Base-by-base conservation (phyloP, 2,113 vertebrate genomes). In the Limanda limanda region DNA sequence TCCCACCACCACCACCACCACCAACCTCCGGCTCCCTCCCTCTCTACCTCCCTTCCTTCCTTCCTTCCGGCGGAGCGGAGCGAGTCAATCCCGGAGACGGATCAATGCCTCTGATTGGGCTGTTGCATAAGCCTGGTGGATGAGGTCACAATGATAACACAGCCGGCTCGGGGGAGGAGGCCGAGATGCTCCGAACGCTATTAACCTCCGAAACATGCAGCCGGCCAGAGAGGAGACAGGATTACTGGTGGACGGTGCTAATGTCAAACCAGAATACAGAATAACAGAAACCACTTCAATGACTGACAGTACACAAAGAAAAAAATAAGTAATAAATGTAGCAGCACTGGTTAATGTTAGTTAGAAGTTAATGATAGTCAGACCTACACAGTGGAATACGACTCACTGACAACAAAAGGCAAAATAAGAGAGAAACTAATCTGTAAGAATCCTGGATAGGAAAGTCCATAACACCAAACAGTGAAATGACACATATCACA, bases 71-170 rank as follows among this genome's bases (percentile, higher is more conserved):
- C 72, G 21, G 18, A 78, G 75, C 55, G 5, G 59, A 73, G 77
- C 54, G 15, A 24, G 91, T 93, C 86, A 72, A 91, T 93, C 78
- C 60, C 66, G 67, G 57, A 60, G 65, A 81, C 20, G 13, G 83
- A 90, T 93, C 91, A 71, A 93, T 93, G 74, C 78, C 81, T 81
- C 83, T 76, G 83, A 91, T 91, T 85, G 85, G 85, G 57, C 58
- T 48, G 83, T 93, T 93, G 78, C 83, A 31, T 91, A 93, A 93
- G 82, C 65, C 40, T 15, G 61, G 75, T 72, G 83, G 86, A 88
- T 89, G 82, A 83, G 82, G 88, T 89, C 81, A 90, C 82, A 66
- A 17, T 40, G 75, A 84, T 84, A 68, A 88, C 52, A 69, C 18
- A 58, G 59, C 62, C 1, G 25, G 27, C 18, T 45, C 18, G 57